phyloP scores from a whole-genome alignment of 2,113 vertebrate species.

The Ardeotis arabs region DNA sequence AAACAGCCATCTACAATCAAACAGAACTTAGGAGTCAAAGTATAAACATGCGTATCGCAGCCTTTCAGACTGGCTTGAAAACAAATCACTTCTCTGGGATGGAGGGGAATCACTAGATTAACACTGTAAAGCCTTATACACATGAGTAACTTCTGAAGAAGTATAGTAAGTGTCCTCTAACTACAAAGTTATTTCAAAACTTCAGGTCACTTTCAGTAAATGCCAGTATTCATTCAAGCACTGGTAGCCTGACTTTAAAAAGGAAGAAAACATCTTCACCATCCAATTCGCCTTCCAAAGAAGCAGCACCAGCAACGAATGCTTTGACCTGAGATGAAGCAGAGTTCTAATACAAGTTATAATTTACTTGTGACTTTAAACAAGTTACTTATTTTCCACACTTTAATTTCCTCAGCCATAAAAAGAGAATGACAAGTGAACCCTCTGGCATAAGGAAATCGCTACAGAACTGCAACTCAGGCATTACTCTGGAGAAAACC shows the following conservation, averaged over 20 bases:
- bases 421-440: not conserved
- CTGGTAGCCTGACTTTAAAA: not conserved
- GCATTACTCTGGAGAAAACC: not conserved
- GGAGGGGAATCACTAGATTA: not conserved
- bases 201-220: not conserved
- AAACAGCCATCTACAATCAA: not conserved
- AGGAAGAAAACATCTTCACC: not conserved
- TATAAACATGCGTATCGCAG: not conserved
- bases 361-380: not conserved
- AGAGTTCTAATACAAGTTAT: not conserved
- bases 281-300: not conserved
- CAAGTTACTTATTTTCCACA: not conserved
- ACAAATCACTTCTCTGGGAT: not conserved
- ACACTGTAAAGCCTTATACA: not conserved
- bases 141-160: not conserved
- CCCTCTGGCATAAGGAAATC: not conserved
- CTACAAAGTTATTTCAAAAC: not conserved
- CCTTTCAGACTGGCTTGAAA: not conserved
- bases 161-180: not conserved
- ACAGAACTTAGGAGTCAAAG: not conserved
- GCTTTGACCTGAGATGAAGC: not conserved
- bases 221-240: not conserved
- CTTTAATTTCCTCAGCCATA: not conserved
- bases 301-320: fast-evolving
- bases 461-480: not conserved